Percentiles rank a stretch among this genome's conserved stretches.
Conservation (phyloP, 1,140 invertebrate species). For the Vollenhovia emeryi region DNA sequence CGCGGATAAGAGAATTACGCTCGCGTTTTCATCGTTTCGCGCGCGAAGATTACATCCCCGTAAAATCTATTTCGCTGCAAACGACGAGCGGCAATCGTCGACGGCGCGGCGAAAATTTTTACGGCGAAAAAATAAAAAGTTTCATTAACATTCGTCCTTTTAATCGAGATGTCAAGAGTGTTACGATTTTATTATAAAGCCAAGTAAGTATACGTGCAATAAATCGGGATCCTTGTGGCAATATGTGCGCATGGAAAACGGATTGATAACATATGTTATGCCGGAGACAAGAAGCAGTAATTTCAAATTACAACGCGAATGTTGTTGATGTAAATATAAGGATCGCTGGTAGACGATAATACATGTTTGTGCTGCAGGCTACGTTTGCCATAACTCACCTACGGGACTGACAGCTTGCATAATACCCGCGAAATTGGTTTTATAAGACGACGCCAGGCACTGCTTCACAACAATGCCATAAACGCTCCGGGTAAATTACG, state of each 20-base stretch:
- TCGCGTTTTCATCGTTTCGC: background rate
- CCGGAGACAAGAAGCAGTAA: constrained; percentile 58
- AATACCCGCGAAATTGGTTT: constrained; percentile 85
- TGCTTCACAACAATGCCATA: constrained; percentile 84
- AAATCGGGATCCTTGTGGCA: constrained; percentile 17
- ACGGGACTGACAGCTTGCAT: constrained; percentile 84
- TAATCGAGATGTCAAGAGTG: background rate
- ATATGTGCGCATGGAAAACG: background rate
- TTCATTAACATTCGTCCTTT: constrained; percentile 9
- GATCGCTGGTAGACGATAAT: constrained; percentile 75
- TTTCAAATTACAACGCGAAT: constrained; percentile 74
- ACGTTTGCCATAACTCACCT: constrained; percentile 82
- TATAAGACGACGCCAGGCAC: constrained; percentile 83
- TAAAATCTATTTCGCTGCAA: background rate
- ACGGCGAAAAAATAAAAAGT: background rate
- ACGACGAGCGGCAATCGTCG: background rate
- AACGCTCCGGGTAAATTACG: constrained; percentile 83
- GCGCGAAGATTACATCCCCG: background rate
- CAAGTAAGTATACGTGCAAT: background rate
- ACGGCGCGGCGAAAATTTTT: background rate
- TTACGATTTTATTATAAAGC: constrained; percentile 10
- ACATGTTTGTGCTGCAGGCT: constrained; percentile 79
- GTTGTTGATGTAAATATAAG: constrained; percentile 70
- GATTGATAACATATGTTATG: constrained; percentile 42
- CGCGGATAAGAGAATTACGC: background rate